Evolutionary conservation across 2,888 invertebrate species (phyloP), one percentile per base, ranked within the genome.

Genomic region (Urechis unicinctus): DNA sequence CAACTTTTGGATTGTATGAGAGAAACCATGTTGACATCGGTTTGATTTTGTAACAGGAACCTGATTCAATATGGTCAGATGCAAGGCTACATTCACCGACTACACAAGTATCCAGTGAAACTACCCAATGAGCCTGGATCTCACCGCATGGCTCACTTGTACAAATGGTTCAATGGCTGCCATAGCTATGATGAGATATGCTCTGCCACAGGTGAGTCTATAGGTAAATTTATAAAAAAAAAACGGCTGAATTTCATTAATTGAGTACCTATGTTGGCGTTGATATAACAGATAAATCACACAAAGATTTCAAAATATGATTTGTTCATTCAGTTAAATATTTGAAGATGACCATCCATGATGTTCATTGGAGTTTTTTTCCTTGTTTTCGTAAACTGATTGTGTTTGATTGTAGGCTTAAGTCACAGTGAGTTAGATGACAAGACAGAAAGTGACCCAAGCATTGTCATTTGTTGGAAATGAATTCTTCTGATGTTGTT

Each of bases 101-200:
- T 92, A 0, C 86, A 91, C 67, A 89, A 89, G 56, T 81, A 78
- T 63, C 80, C 80, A 1, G 65, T 80, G 2, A 70, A 71, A 52
- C 56, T 79, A 21, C 68, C 68, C 1, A 60, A 58, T n/a, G 61
- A 65, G 4, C 30, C 56, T 17, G 62, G 61, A 9, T 53, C 53
- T 0, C 52, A 51, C 42, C 55, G 61, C 28, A 64, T 65, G 24
- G 65, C 66, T 45, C 60, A 69, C 3, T 60, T 80, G 26, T 69
- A 74, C 48, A 67, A 68, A 21, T 74, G 88, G 68, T 89, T 92
- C 72, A 88, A 88, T 46, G 94, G 94, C 0, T 80, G 83, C 1
- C 85, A 87, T 61, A 89, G 87, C 73, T 84, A 88, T 56, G 94
- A 95, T 79, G 91, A 93, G 78, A 92, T 95, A 68, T 93, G 94